Evolutionary conservation across 2,888 invertebrate genomes (phyloP), one percentile per base, ranked within the genome.

Genomic region (Pachydiplax longipennis): DNA sequence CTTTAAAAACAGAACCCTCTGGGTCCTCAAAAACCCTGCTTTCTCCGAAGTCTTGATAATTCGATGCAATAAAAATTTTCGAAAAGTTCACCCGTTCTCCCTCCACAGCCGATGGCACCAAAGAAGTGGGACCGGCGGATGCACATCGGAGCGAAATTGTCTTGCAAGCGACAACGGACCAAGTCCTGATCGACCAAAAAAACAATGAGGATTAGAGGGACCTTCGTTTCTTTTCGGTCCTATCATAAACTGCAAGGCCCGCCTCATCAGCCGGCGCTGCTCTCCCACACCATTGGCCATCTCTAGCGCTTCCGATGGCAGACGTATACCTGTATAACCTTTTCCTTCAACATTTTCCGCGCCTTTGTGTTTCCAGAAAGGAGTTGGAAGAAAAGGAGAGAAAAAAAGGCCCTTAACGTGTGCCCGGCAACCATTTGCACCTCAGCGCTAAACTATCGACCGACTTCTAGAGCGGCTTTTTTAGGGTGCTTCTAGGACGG

Each of bases 401-500:
- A 44, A 37, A 44, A n/a, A 81, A 15, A 40, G 22, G 18, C 81
- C 40, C 81, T 40, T 81, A 81, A 58, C 83, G 53, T 83, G 83
- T 83, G 83, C 83, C 83, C 83, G 83, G 83, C 58, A 58, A 83
- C 58, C 83, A 83, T 83, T 83, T 83, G 58, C 83, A 83, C 83
- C 58, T 83, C 58, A 25, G 53, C 35, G 83, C 83, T 83, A 83
- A 83, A 83, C 83, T 83, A 83, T 83, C 53, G 83, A 83, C 53
- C 35, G 83, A 83, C 83, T 83, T 83, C 83, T 83, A 83, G 53
- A 53, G 53, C 83, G 83, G 83, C 83, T 53, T 40, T 44, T 40
- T 58, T 35, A 31, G 48, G n/a, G 82, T 25, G 48, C 82, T 53
- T 48, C 82, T 48, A 82, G 82, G 44, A 35, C 58, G 83, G 48